These are phyloP conservation scores for Psilopsiagon aymara DNA, from an alignment of 2,113 vertebrate species.

Conservation along the genomic window DNA sequence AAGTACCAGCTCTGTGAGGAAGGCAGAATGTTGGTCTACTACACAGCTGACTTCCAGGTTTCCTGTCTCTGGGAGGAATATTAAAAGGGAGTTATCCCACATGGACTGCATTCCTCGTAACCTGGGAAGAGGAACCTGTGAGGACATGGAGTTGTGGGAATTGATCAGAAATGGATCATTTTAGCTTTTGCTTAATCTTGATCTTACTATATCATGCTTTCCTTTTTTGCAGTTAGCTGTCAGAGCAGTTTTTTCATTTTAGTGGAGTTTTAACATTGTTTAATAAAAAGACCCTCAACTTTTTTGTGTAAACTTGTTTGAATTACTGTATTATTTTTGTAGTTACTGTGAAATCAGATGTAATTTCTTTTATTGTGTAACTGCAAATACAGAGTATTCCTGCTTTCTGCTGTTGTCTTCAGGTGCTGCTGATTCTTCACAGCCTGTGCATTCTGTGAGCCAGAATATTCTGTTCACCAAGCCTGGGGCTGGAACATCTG, in stretches of 20 bases:
- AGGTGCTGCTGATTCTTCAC: conserved; percentile 58
- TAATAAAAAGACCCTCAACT: background rate
- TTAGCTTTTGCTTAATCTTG: background rate
- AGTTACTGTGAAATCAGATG: background rate
- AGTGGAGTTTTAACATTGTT: background rate
- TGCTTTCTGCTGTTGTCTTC: conserved; percentile 29
- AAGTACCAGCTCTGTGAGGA: background rate
- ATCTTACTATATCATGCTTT: background rate
- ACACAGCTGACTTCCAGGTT: background rate
- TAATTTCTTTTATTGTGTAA: background rate
- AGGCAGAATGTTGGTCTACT: background rate
- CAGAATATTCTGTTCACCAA: conserved; percentile 58
- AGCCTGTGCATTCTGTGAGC: conserved; percentile 25
- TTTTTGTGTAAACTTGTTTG: background rate
- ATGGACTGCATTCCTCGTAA: background rate
- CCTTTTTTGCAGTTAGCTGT: background rate
- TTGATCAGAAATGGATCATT: background rate
- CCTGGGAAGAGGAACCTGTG: background rate
- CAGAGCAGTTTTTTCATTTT: background rate
- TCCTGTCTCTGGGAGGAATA: background rate
- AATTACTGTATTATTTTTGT: background rate
- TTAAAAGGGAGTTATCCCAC: background rate
- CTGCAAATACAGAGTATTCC: conserved; percentile 8
- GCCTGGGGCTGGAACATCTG: conserved; percentile 30
- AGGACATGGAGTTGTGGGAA: background rate